Evolutionary conservation across 1,140 invertebrate species (phyloP).

Genomic region (Sycophila sp.): DNA sequence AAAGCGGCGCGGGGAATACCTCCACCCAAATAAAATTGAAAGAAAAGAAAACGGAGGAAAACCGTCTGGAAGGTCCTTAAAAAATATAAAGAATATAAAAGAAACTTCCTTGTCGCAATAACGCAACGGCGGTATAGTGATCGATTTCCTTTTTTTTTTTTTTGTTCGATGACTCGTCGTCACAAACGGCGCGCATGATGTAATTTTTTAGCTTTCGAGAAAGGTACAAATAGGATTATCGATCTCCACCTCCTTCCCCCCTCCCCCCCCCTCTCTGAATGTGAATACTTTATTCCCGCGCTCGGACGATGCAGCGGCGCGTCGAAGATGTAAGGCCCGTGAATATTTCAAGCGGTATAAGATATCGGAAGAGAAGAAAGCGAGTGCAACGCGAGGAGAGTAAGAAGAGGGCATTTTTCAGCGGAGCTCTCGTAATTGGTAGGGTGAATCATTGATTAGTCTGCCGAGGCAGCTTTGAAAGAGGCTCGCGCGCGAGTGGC

Average conservation of each 20-base stretch:
- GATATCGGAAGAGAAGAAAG: background rate
- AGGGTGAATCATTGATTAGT: conserved; percentile 60
- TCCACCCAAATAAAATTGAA: no score
- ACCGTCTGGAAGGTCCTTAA: no score
- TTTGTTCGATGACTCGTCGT: no score
- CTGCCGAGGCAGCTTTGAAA: background rate
- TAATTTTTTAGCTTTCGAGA: no score
- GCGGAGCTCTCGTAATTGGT: conserved; percentile 55
- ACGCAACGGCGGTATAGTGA: no score
- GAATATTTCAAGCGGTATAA: conserved; percentile 49
- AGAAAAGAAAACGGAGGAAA: no score
- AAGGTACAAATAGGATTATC: conserved; percentile 7
- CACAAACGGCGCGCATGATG: no score
- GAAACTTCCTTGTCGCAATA: no score
- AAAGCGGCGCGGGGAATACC: background rate
- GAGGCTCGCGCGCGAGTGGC: background rate
- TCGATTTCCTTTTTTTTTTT: no score
- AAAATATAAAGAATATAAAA: no score
- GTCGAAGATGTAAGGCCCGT: conserved; percentile 32
- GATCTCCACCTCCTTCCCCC: background rate
- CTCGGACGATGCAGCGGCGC: background rate
- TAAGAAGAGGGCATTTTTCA: conserved; percentile 49
- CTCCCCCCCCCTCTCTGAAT: background rate
- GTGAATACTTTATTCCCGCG: conserved; percentile 1
- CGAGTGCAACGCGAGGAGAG: conserved; percentile 1